Base-by-base conservation (phyloP, 2,888 invertebrate species). In the Lacanobia oleracea region DNA sequence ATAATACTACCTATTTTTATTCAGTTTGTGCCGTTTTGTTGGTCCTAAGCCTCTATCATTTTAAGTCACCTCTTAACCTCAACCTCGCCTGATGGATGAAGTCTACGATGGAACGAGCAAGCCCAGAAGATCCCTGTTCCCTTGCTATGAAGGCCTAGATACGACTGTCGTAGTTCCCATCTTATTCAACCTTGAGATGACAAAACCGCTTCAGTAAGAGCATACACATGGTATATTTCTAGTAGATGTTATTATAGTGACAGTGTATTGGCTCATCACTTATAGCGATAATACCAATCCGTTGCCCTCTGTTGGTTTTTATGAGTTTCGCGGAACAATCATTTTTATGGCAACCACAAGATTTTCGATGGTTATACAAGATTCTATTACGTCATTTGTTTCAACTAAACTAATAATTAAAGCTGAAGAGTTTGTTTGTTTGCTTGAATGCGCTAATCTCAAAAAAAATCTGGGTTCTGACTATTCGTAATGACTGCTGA, bases 291-390 rank as follows among this genome's bases (percentile, higher is more conserved):
- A 54, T 65, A 69, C 59, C 53, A 21, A 82, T 78, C 69, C 63
- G 83, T 73, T 37, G n/a, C 59, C 33, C 83, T 45, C 66, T 54
- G 68, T 82, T 78, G 83, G 72, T 64, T 80, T 82, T 82, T 82
- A 79, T 23, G 40, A 48, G 83, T 69, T 80, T 57, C 66, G 68
- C 66, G 67, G 79, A 72, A 80, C 83, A 78, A 72, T 82, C 69
- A 78, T 48, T 66, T 78, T 82, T 72, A 82, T 72, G 37, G 67
- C 27, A 33, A 53, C 40, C 48, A 54, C 54, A 50, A 82, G 18
- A 48, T 43, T 18, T 54, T 67, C 43, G 45, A 61, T 73, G 64
- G 59, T 70, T 77, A n/a, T 43, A 27, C 45, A 63, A 76, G 63
- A 54, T 67, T 67, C 9, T n/a, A 37, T 77, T 54, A 68, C 78